Evolutionary conservation across 2,113 vertebrate genomes (phyloP).

Genomic region (Cynocephalus volans): DNA sequence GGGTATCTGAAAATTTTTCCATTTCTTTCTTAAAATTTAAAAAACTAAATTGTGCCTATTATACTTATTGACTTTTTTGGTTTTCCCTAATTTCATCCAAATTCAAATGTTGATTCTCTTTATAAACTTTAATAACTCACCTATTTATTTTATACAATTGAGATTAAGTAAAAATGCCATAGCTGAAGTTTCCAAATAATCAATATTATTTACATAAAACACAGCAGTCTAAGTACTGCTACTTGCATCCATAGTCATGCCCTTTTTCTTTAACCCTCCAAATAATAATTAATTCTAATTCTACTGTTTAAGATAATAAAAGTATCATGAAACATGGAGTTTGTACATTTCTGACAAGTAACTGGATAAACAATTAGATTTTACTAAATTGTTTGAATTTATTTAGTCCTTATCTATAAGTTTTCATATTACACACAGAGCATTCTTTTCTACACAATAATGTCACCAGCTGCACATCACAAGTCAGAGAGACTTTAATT

Average conservation of each 20-base stretch:
- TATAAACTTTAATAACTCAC: neutral
- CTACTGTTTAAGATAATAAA: neutral
- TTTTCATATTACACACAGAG: neutral
- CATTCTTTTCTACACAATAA: neutral
- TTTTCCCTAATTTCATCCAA: slow-evolving; percentile 4
- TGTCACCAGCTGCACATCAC: neutral
- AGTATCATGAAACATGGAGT: neutral
- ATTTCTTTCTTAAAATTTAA: slow-evolving; percentile 9
- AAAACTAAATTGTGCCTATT: neutral
- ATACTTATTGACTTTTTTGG: neutral
- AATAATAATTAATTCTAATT: neutral
- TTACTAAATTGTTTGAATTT: neutral
- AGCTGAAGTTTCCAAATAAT: slow-evolving; percentile 22
- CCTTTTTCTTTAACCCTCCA: neutral
- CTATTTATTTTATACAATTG: neutral
- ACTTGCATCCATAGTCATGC: neutral
- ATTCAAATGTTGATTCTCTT: neutral
- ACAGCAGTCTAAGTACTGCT: neutral
- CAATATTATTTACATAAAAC: neutral
- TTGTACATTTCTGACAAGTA: neutral
- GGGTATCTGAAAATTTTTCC: neutral
- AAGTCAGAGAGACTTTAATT: slow-evolving; percentile 8
- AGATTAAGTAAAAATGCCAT: neutral
- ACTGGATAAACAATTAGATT: neutral
- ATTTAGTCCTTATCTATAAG: neutral